phyloP scores from a whole-genome alignment of 2,797 vertebrate species.

The Pseudocheirus occidentalis region DNA sequence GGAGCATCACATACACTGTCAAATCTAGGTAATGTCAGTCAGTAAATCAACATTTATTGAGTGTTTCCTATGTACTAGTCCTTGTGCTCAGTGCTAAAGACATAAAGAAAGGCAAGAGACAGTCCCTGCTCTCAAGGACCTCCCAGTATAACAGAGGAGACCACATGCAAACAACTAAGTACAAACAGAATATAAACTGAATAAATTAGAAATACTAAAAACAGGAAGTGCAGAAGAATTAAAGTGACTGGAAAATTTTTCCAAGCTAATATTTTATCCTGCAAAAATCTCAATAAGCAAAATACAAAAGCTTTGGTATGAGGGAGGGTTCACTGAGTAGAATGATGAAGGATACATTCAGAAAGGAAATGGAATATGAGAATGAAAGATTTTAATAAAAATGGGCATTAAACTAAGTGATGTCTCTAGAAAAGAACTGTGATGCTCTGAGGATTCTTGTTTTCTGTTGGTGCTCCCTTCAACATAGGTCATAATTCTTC shows the following conservation, averaged over 20 bases:
- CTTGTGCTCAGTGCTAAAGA: neutral
- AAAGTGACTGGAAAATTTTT: neutral
- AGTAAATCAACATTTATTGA: neutral
- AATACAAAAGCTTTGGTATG: neutral
- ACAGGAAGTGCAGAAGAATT: neutral
- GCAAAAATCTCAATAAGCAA: neutral
- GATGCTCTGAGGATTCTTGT: neutral
- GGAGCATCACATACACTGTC: neutral
- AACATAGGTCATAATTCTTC: neutral
- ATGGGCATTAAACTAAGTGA: neutral
- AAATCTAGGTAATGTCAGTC: neutral
- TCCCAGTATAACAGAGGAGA: neutral
- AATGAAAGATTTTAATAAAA: neutral
- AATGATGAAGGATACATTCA: neutral
- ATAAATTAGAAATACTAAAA: neutral
- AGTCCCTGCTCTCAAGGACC: neutral
- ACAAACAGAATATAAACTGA: neutral
- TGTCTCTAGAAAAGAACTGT: neutral
- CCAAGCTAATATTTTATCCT: neutral
- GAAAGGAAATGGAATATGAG: neutral
- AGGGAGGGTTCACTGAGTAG: neutral
- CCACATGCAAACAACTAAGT: fast-evolving
- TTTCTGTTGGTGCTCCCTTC: neutral
- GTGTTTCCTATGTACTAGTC: neutral
- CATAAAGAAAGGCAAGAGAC: neutral